Percentiles rank a stretch among this genome's conserved stretches.
Evolutionary conservation across 2,113 vertebrate genomes (phyloP).

Genomic region (Chinchilla lanigera): DNA sequence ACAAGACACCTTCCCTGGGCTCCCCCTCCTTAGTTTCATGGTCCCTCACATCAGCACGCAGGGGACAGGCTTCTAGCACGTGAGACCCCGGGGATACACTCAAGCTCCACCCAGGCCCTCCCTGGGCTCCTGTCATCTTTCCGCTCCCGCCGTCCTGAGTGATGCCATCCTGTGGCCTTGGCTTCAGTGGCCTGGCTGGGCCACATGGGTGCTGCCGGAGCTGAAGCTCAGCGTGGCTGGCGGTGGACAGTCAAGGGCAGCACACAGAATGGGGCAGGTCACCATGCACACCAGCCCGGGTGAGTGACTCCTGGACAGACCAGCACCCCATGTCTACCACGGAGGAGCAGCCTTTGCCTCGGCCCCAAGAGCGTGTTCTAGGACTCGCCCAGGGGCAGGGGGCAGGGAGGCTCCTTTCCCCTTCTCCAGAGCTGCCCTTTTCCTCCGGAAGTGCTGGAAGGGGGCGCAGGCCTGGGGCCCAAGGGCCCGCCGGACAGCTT

Average conservation of each 20-base stretch:
- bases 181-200: neutral
- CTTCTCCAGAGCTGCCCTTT: neutral
- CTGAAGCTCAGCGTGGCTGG: neutral
- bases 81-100: neutral
- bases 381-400: neutral
- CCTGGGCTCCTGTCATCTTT: neutral
- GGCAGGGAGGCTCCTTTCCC: neutral
- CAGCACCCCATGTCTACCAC: fast-evolving
- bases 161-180: neutral
- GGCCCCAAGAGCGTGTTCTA: neutral
- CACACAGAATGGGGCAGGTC: neutral
- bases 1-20: neutral
- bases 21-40: neutral
- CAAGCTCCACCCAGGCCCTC: neutral
- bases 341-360: fast-evolving
- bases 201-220: neutral
- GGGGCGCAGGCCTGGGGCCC: neutral
- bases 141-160: neutral
- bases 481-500: neutral
- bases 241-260: neutral
- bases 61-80: neutral
- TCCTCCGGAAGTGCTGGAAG: neutral
- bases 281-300: fast-evolving
- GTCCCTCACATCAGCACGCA: neutral
- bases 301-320: no score